phyloP scores from a whole-genome alignment of 2,797 vertebrate genomes.

The Pangasius mekongensis region DNA sequence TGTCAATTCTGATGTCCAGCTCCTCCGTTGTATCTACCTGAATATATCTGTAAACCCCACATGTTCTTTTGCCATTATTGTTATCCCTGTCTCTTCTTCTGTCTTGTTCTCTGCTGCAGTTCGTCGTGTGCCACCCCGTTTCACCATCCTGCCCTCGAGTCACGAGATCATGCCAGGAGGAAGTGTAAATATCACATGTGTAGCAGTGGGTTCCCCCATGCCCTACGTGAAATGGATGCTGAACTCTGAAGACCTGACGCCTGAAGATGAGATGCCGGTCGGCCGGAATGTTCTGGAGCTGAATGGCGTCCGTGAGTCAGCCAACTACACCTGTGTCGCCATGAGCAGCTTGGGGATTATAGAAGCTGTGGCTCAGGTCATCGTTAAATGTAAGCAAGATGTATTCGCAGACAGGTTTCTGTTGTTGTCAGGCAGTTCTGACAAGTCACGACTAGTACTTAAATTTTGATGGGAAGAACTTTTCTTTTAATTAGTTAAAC shows the following conservation, averaged over 20 bases:
- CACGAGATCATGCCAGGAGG: slow-evolving; percentile 98
- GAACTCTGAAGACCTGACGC: slow-evolving; percentile 91
- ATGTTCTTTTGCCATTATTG: slow-evolving; percentile 60
- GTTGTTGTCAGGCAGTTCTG: not conserved
- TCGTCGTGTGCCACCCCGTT: slow-evolving; percentile 92
- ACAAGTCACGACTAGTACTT: not conserved
- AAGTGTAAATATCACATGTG: slow-evolving; percentile 96
- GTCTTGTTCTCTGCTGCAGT: slow-evolving; percentile 81
- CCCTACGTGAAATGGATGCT: slow-evolving; percentile 99
- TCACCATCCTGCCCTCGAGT: slow-evolving; percentile 93
- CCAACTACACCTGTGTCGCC: slow-evolving; percentile 97
- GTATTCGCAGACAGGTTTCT: not conserved
- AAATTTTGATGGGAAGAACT: not conserved
- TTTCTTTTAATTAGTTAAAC: slow-evolving; percentile 18
- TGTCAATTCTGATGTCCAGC: slow-evolving; percentile 57
- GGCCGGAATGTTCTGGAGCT: slow-evolving; percentile 94
- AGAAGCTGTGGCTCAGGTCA: slow-evolving; percentile 91
- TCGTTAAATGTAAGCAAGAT: slow-evolving; percentile 92
- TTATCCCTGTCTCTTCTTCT: slow-evolving; percentile 73
- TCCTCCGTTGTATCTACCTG: slow-evolving; percentile 1
- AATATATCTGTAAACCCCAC: not conserved
- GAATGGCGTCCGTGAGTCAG: slow-evolving; percentile 91
- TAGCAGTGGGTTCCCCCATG: slow-evolving; percentile 97
- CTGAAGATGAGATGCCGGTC: slow-evolving; percentile 95
- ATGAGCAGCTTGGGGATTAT: slow-evolving; percentile 98